phyloP scores from a whole-genome alignment of 1,140 invertebrate species.

The Chelonus insularis region DNA sequence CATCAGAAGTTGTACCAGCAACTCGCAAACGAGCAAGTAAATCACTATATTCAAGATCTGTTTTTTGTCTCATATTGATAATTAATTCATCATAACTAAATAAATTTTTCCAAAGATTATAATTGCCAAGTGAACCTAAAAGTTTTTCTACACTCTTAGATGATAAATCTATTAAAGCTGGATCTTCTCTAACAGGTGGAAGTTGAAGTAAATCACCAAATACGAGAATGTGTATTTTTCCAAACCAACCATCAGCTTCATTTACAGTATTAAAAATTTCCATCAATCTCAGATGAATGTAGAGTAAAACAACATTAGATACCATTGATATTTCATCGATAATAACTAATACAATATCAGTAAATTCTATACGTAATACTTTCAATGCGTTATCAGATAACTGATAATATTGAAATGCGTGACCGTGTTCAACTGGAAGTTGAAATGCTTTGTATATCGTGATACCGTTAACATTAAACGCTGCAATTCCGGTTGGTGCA shows the following conservation, averaged over 20 bases:
- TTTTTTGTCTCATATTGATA: conserved; percentile 36
- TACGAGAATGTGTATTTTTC: not conserved
- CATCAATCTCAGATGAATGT: not conserved
- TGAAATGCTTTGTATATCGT: conserved; percentile 13
- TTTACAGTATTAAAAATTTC: conserved; percentile 11
- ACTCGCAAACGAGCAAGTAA: conserved; percentile 26
- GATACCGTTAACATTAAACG: conserved; percentile 37
- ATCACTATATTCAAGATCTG: conserved; percentile 23
- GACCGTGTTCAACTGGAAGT: conserved; percentile 3
- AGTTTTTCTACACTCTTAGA: conserved; percentile 31
- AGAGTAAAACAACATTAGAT: conserved; percentile 6
- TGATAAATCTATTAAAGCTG: conserved; percentile 26
- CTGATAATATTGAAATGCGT: not conserved
- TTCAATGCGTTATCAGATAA: conserved; percentile 8
- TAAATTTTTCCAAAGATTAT: conserved; percentile 30
- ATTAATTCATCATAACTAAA: conserved; percentile 35
- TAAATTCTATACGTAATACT: not conserved
- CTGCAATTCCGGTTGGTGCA: conserved; percentile 39
- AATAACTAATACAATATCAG: conserved; percentile 4
- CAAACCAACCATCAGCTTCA: conserved; percentile 7
- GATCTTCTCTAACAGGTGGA: conserved; percentile 8
- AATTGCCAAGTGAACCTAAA: conserved; percentile 22
- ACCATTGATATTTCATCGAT: conserved; percentile 17
- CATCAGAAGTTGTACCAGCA: conserved; percentile 20
- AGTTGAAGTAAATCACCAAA: conserved; percentile 15